A percentile compares a stretch with the other conserved stretches of the same genome.
phyloP scores from a whole-genome alignment of 2,888 invertebrate species.

The Aphodius granarius region DNA sequence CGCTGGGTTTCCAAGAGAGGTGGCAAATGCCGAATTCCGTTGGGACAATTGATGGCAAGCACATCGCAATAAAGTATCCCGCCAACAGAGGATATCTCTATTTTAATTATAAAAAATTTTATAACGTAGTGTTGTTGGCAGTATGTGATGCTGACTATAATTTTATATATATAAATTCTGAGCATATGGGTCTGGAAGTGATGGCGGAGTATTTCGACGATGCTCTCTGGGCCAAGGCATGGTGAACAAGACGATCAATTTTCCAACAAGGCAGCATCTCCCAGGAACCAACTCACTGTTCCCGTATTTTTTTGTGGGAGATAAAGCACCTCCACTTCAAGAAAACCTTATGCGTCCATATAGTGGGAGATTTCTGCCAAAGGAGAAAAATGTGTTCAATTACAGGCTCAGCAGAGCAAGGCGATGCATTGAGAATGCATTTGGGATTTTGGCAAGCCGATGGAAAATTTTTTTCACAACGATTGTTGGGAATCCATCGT shows the following conservation, averaged over 20 bases:
- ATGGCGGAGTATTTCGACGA: too few species aligned
- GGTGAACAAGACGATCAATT: too few species aligned
- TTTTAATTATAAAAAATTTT: conserved; percentile 43
- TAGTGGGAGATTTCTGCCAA: conserved; percentile 31
- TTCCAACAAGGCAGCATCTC: conserved; percentile 32
- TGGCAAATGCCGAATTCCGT: conserved; percentile 37
- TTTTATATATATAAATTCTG: conserved; percentile 43
- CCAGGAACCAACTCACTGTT: conserved; percentile 33
- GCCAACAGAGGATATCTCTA: conserved; percentile 38
- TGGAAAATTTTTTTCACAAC: conserved; percentile 29
- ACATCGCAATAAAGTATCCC: too few species aligned
- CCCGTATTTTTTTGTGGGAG: conserved; percentile 40
- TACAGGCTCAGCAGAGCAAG: conserved; percentile 29
- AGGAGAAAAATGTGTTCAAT: conserved; percentile 25
- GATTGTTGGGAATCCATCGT: conserved; percentile 28
- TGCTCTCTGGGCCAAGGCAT: too few species aligned
- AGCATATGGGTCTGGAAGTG: conserved; percentile 40
- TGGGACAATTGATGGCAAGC: too few species aligned
- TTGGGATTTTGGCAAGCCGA: conserved; percentile 28
- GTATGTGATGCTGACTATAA: too few species aligned
- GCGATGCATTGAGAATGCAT: too few species aligned
- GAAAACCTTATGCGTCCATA: conserved; percentile 30
- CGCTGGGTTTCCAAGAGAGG: conserved; percentile 34
- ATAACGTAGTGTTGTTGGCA: too few species aligned
- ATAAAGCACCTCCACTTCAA: conserved; percentile 38